Conservation (phyloP, 2,797 vertebrate species). For the Paramormyrops hopkinsi region DNA sequence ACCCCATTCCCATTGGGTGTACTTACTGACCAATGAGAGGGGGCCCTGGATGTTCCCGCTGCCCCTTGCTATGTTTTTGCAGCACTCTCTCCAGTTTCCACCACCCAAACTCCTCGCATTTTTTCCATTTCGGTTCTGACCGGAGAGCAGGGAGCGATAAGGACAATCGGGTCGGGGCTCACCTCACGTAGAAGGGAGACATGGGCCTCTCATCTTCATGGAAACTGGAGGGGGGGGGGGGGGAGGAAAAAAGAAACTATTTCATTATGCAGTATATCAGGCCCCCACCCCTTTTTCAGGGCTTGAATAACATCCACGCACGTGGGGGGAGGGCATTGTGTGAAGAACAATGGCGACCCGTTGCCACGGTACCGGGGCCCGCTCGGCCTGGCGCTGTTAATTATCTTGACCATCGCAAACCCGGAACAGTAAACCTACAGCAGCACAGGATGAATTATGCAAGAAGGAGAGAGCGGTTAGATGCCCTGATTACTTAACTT, state of each 20-base stretch:
- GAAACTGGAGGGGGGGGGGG: conserved; percentile 56
- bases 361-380: conserved; percentile 40
- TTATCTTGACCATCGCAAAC: conserved; percentile 36
- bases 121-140: background rate
- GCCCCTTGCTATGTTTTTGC: too few relatives aligned
- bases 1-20: background rate
- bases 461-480: conserved; percentile 36
- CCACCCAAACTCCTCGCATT: background rate
- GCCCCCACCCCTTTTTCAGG: background rate
- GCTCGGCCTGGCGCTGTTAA: conserved; percentile 53
- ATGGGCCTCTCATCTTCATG: conserved; percentile 80
- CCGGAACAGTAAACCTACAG: conserved; percentile 23
- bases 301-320: background rate
- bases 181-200: conserved; percentile 91
- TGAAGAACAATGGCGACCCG: conserved; percentile 51
- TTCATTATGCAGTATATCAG: background rate
- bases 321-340: background rate
- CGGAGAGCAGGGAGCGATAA: background rate
- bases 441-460: conserved; percentile 48
- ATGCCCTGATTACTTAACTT: background rate
- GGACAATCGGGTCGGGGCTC: conserved; percentile 41
- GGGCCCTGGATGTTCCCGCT: background rate
- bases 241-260: background rate
- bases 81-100: background rate
- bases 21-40: background rate